Conservation (phyloP, 2,888 invertebrate genomes). For the Pristionchus maxplancki region DNA sequence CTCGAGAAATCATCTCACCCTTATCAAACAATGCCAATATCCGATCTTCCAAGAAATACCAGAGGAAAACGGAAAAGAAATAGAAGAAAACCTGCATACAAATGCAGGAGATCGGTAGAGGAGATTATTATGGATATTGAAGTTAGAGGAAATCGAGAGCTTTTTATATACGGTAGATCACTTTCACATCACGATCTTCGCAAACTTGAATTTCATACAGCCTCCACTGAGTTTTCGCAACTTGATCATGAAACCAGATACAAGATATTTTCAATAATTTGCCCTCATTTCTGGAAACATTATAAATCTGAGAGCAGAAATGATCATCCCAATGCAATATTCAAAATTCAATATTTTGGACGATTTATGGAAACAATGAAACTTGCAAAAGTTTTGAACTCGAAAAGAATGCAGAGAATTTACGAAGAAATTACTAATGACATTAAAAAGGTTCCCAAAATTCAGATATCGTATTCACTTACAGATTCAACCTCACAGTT, state of each 20-base stretch:
- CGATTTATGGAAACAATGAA: not conserved
- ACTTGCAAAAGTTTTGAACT: not conserved
- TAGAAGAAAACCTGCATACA: not conserved
- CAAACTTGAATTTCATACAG: not conserved
- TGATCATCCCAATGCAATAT: not conserved
- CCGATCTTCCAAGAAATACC: no score
- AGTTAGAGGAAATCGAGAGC: not conserved
- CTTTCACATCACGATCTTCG: not conserved
- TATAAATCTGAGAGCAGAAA: not conserved
- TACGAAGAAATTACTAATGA: not conserved
- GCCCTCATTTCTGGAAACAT: conserved; percentile 14
- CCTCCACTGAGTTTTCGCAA: not conserved
- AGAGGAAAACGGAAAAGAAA: not conserved
- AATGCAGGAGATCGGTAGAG: not conserved
- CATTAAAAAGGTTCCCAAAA: not conserved
- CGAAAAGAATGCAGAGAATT: not conserved
- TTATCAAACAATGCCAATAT: not conserved
- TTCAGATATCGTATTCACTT: not conserved
- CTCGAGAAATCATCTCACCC: not conserved
- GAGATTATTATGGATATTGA: not conserved
- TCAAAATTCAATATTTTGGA: not conserved
- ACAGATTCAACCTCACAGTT: not conserved
- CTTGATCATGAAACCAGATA: not conserved
- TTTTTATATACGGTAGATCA: conserved; percentile 34
- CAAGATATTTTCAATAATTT: not conserved